phyloP scores from a whole-genome alignment of 2,888 invertebrate species.

The Leptinotarsa rubiginosa region DNA sequence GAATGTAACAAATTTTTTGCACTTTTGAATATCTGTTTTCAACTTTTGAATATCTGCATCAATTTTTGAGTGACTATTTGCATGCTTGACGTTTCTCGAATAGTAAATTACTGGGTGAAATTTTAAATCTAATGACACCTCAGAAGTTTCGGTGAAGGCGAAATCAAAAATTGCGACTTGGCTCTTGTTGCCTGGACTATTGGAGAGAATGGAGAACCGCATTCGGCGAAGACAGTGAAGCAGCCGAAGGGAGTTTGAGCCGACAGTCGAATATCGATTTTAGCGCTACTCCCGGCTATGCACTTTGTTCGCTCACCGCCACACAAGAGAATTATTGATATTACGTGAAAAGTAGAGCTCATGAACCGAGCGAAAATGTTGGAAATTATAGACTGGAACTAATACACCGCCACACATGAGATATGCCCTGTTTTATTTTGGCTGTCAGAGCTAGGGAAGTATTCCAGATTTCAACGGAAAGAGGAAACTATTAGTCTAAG shows the following conservation, averaged over 20 bases:
- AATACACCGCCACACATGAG: slow-evolving; percentile 28
- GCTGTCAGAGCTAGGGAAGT: background rate
- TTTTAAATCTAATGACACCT: too few species aligned
- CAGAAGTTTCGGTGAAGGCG: too few species aligned
- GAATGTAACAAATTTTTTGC: too few species aligned
- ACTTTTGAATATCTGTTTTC: too few species aligned
- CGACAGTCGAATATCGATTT: slow-evolving; percentile 45
- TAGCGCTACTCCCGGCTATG: slow-evolving; percentile 35
- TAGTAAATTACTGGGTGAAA: too few species aligned
- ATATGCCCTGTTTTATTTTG: slow-evolving; percentile 32
- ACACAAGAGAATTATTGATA: slow-evolving; percentile 54
- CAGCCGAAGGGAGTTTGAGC: slow-evolving; percentile 32
- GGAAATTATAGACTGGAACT: slow-evolving; percentile 36
- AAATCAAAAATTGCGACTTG: too few species aligned
- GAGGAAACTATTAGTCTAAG: background rate
- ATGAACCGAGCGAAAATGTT: slow-evolving; percentile 33
- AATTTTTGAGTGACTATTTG: too few species aligned
- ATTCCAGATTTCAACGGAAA: background rate
- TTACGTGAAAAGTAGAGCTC: slow-evolving; percentile 42
- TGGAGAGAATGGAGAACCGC: slow-evolving; percentile 1
- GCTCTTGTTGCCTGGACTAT: too few species aligned
- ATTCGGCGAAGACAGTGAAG: slow-evolving; percentile 18
- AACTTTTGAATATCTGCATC: too few species aligned
- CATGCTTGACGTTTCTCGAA: too few species aligned
- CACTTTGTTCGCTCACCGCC: slow-evolving; percentile 41